A percentile compares a stretch with the other conserved stretches of the same genome.
These are phyloP conservation scores for Uria lomvia DNA, from an alignment of 2,113 vertebrate genomes.

Conservation along the genomic window DNA sequence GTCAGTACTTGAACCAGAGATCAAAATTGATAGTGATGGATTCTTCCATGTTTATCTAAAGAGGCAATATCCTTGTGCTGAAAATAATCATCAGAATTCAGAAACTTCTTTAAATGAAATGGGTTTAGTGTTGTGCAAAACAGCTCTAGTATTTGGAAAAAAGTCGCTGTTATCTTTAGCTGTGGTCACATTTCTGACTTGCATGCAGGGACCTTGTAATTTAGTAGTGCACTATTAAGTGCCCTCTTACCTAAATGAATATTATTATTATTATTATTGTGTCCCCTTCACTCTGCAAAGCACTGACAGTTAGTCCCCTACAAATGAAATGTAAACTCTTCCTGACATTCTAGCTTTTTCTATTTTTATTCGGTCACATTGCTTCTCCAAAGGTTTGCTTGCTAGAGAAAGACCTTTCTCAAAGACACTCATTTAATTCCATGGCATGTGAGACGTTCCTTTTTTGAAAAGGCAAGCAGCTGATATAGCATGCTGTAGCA, in stretches of 20 bases:
- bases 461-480: slow-evolving; percentile 32
- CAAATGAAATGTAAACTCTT: not conserved
- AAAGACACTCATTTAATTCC: slow-evolving; percentile 2
- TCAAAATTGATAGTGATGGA: not conserved
- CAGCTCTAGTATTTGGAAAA: not conserved
- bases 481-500: slow-evolving; percentile 14
- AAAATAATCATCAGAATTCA: not conserved
- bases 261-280: not conserved
- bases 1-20: not conserved
- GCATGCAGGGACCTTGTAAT: not conserved
- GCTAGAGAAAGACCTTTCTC: slow-evolving; percentile 21
- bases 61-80: not conserved
- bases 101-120: not conserved
- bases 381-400: not conserved
- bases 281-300: not conserved
- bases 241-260: not conserved
- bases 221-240: not conserved
- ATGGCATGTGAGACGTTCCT: not conserved
- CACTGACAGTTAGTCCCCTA: not conserved
- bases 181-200: not conserved
- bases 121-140: not conserved
- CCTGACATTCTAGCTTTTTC: slow-evolving; percentile 1
- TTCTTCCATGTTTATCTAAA: not conserved
- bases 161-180: not conserved
- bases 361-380: slow-evolving; percentile 14